Conservation (phyloP, 1,140 invertebrate species). For the Octopus sinensis region DNA sequence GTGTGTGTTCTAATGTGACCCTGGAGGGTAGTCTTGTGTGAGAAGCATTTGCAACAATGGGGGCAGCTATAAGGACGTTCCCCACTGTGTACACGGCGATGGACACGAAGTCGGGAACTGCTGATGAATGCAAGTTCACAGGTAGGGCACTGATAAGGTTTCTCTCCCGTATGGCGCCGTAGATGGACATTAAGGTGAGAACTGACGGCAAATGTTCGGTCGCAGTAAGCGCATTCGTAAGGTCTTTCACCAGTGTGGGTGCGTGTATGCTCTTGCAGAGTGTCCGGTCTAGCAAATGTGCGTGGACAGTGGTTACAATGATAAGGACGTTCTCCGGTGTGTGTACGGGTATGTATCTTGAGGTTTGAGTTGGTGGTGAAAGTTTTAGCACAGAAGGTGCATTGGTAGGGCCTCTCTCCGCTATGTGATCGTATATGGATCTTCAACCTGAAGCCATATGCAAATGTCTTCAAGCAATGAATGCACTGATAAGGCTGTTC, state of each 20-base stretch:
- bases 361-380: slow-evolving; percentile 92
- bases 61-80: not conserved
- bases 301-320: slow-evolving; percentile 97
- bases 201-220: slow-evolving; percentile 78
- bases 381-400: slow-evolving; percentile 93
- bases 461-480: slow-evolving; percentile 94
- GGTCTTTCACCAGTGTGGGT: slow-evolving; percentile 33
- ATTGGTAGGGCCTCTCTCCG: slow-evolving; percentile 96
- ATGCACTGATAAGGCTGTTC: slow-evolving; percentile 63
- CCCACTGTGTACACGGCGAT: slow-evolving; percentile 61
- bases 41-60: slow-evolving; percentile 40
- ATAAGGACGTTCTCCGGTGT: slow-evolving; percentile 96
- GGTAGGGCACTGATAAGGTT: slow-evolving; percentile 86
- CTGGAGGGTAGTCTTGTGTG: not conserved
- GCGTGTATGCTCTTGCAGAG: slow-evolving; percentile 67
- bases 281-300: slow-evolving; percentile 92
- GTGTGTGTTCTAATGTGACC: not conserved
- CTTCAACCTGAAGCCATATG: slow-evolving; percentile 73
- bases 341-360: slow-evolving; percentile 94
- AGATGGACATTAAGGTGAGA: slow-evolving; percentile 89
- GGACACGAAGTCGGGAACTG: not conserved
- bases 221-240: slow-evolving; percentile 66
- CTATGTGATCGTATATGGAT: slow-evolving; percentile 96
- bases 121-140: slow-evolving; percentile 71
- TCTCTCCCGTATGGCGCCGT: slow-evolving; percentile 81